Evolutionary conservation across 2,888 invertebrate species (phyloP).

Genomic region (Pammene fasciana): DNA sequence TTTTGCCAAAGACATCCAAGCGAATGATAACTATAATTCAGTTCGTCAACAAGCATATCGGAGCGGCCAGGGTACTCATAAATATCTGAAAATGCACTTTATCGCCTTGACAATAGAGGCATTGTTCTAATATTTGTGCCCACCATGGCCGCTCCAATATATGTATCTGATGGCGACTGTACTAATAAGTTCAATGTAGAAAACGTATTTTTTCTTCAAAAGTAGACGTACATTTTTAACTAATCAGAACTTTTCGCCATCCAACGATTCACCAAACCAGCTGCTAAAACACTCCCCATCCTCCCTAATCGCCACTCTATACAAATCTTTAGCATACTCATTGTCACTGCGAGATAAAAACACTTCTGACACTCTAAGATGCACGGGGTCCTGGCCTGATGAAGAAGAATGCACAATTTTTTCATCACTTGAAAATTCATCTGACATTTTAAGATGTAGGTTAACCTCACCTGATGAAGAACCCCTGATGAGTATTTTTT

Average conservation of each 20-base stretch:
- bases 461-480: constrained; percentile 19
- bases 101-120: too few species aligned
- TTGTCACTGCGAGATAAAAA: constrained; percentile 45
- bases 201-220: not conserved
- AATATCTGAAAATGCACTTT: too few species aligned
- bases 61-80: too few species aligned
- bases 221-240: not conserved
- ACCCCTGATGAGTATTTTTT: not conserved
- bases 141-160: too few species aligned
- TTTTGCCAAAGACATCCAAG: too few species aligned
- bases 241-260: constrained; percentile 18
- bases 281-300: constrained; percentile 11
- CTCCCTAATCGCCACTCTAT: constrained; percentile 10
- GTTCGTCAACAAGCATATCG: too few species aligned
- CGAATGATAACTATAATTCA: too few species aligned
- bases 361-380: constrained; percentile 30
- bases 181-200: too few species aligned
- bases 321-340: constrained; percentile 49
- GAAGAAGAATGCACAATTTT: not conserved
- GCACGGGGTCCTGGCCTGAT: constrained; percentile 39
- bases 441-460: not conserved
- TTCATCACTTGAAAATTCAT: not conserved
- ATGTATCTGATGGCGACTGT: too few species aligned
- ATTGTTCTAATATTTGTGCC: too few species aligned
- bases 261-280: constrained; percentile 30